Evolutionary conservation across 2,797 vertebrate genomes (phyloP), one percentile per base, ranked within the genome.

Genomic region (Pyrrhura leucotis): DNA sequence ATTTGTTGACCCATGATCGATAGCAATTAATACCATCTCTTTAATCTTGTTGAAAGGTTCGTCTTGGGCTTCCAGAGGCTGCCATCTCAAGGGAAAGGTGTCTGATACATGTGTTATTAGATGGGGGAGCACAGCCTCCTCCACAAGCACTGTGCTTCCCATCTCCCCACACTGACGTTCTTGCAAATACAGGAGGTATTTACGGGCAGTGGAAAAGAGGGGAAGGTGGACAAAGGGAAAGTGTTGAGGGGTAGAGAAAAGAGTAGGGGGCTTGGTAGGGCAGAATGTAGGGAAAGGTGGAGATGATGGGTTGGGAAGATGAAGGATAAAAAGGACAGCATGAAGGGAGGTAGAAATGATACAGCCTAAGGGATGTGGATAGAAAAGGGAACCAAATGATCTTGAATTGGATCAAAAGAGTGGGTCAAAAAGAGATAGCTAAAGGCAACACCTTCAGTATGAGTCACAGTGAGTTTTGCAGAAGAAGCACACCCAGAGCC

Each of bases 1-100:
- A 99, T 98, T 98, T 99, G 98, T 98, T 99, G 98, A 98, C 98
- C 98, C 85, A 91, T 98, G 99, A 99, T 99, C 99, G 93, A 99
- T 99, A 99, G 98, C 98, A 99, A 99, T 99, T 99, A 99, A 99
- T 98, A 98, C 98, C 98, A 98, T 98, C 98, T 98, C 98, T 98
- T 98, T 99, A 99, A 99, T 99, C 98, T 99, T 97, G 97, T 93
- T 99, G 98, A 99, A 98, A 99, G 98, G 97, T 96, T 97, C 85
- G 77, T 98, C 98, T 98, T 98, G 98, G 98, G 98, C 98, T 98
- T 98, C 97, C 90, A 96, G 96, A 91, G 94, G 61, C 94, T 96
- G 96, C 93, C 76, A 85, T 96, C 95, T 97, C 92, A 82, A 91
- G 96, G 85, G 91, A 97, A 90, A 96, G 93, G 81, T 93, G 95